Conservation (phyloP, 1,140 invertebrate genomes). For the Pseudomyrmex pallidus region DNA sequence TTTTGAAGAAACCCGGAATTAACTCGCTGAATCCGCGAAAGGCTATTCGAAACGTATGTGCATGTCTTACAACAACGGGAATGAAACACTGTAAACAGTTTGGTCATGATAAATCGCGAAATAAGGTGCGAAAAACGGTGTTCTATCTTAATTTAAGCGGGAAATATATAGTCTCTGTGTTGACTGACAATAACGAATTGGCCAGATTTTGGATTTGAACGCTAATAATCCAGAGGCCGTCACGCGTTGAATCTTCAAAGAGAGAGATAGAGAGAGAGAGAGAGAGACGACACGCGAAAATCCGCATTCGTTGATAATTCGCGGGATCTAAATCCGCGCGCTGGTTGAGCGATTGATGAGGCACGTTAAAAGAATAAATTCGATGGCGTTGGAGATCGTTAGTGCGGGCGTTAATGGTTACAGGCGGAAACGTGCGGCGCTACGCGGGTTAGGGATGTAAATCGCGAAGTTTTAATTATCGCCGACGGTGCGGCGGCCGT, state of each 20-base stretch:
- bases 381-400: constrained; percentile 44
- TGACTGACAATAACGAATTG: constrained; percentile 19
- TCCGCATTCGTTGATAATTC: constrained; percentile 4
- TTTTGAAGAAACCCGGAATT: constrained; percentile 58
- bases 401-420: constrained; percentile 50
- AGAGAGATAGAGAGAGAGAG: background rate
- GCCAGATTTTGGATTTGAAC: background rate
- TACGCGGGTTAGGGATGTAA: constrained; percentile 57
- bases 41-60: constrained; percentile 47
- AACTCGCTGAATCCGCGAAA: constrained; percentile 45
- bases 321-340: background rate
- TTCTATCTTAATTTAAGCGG: constrained; percentile 14
- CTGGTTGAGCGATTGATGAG: constrained; percentile 24
- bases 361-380: constrained; percentile 48
- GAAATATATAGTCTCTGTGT: background rate
- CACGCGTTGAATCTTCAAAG: background rate
- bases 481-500: constrained; percentile 43
- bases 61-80: constrained; percentile 16
- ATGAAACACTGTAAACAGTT: constrained; percentile 31
- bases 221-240: background rate
- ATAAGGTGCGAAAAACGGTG: constrained; percentile 8
- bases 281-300: background rate
- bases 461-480: constrained; percentile 60
- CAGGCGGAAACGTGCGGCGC: constrained; percentile 32
- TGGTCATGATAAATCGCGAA: constrained; percentile 11